Percentiles rank a stretch among this genome's conserved stretches.
Conservation (phyloP, 2,113 vertebrate genomes). For the Chamaetylas fuelleborni region DNA sequence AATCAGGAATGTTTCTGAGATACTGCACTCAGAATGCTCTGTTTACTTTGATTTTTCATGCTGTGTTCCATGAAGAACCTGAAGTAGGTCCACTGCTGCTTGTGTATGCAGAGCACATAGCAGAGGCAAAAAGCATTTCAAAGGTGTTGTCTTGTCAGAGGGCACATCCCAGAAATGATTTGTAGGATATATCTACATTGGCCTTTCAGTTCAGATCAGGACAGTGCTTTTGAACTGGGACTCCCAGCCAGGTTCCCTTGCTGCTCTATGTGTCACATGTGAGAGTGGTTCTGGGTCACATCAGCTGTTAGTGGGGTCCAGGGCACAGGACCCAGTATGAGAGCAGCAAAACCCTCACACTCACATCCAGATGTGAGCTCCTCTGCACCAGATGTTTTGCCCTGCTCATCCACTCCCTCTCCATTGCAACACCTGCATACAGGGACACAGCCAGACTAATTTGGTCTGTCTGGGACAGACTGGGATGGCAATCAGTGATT, state of each 20-base stretch:
- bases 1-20: background rate
- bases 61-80: background rate
- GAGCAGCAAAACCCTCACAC: background rate
- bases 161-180: background rate
- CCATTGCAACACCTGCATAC: accelerated
- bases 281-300: background rate
- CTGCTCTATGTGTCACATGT: background rate
- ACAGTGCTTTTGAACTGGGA: background rate
- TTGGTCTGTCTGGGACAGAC: background rate
- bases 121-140: background rate
- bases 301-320: background rate
- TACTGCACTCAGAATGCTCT: background rate
- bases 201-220: background rate
- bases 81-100: background rate
- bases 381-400: background rate
- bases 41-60: background rate
- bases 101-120: background rate
- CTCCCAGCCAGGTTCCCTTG: background rate
- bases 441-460: background rate
- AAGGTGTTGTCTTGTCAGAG: background rate
- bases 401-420: background rate
- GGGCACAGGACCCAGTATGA: accelerated
- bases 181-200: background rate
- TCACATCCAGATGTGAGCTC: background rate
- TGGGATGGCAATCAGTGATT: background rate